Evolutionary conservation across 2,888 invertebrate species (phyloP).

Genomic region (Dicroscelio sp.): DNA sequence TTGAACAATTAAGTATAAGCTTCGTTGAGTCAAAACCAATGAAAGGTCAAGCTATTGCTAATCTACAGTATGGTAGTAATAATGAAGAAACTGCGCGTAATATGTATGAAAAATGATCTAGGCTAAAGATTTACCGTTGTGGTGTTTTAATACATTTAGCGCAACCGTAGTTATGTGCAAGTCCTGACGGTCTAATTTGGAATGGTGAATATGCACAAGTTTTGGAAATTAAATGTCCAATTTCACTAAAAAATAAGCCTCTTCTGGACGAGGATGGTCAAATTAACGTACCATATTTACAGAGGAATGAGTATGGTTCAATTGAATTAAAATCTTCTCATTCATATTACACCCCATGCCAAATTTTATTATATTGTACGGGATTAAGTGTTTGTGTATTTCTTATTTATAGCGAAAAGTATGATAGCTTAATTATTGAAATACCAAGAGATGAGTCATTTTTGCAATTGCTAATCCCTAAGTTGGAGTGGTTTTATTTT

Average conservation of each 20-base stretch:
- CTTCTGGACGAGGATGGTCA: slow-evolving; percentile 20
- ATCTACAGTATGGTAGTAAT: slow-evolving; percentile 23
- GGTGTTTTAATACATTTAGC: not conserved
- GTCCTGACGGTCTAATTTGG: slow-evolving; percentile 47
- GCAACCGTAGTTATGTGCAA: slow-evolving; percentile 30
- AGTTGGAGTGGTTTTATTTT: slow-evolving; percentile 48
- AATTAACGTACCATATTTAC: slow-evolving; percentile 26
- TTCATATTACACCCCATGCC: slow-evolving; percentile 32
- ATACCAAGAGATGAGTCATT: slow-evolving; percentile 36
- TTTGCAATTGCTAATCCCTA: not conserved
- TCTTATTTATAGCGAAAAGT: slow-evolving; percentile 27
- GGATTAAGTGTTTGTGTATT: slow-evolving; percentile 13
- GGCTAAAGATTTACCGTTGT: slow-evolving; percentile 15
- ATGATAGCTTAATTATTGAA: slow-evolving; percentile 32
- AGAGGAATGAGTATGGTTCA: not conserved
- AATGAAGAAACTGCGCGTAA: slow-evolving; percentile 37
- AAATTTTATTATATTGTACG: slow-evolving; percentile 29
- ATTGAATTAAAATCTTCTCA: slow-evolving; percentile 30
- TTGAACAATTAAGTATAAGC: slow-evolving; percentile 5
- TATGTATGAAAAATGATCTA: slow-evolving; percentile 19
- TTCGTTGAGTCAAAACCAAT: slow-evolving; percentile 25
- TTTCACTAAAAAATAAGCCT: slow-evolving; percentile 21
- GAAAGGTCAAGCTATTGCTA: slow-evolving; percentile 28
- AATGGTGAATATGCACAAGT: slow-evolving; percentile 33
- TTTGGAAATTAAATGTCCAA: slow-evolving; percentile 47